Evolutionary conservation across 2,113 vertebrate genomes (phyloP).

Genomic region (Tachysurus fulvidraco): DNA sequence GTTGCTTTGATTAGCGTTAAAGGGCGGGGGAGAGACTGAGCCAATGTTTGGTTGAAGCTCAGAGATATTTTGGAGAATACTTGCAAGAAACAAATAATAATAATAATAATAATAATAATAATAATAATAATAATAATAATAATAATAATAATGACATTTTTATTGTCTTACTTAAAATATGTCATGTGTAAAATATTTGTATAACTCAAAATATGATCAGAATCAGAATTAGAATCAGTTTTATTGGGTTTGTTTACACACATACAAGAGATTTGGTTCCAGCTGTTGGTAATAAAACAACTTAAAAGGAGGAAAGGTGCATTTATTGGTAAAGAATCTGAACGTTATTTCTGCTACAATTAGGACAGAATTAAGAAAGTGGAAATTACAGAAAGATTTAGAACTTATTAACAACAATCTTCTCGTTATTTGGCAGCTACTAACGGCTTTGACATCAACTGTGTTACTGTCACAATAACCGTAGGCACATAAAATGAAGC

Average conservation of each 20-base stretch:
- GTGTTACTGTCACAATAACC: neutral
- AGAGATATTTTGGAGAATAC: neutral
- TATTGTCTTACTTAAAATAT: no score
- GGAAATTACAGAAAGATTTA: neutral
- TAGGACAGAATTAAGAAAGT: neutral
- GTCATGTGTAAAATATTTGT: neutral
- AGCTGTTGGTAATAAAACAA: neutral
- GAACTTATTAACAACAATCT: neutral
- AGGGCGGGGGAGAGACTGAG: neutral
- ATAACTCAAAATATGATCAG: neutral
- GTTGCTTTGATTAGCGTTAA: neutral
- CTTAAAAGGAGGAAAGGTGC: no score
- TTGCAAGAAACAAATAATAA: neutral
- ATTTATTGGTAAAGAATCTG: neutral
- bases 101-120: neutral
- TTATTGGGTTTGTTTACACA: no score
- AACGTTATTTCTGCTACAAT: neutral
- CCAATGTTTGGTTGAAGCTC: slow-evolving; percentile 67
- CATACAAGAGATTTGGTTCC: no score
- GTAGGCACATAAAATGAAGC: neutral
- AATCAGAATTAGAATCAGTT: no score
- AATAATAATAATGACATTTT: no score
- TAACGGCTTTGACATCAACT: neutral
- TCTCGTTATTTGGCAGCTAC: neutral
- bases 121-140: no score